These are phyloP conservation scores for Rhabdornis inornatus DNA, from an alignment of 2,113 vertebrate genomes.

Conservation along the genomic window DNA sequence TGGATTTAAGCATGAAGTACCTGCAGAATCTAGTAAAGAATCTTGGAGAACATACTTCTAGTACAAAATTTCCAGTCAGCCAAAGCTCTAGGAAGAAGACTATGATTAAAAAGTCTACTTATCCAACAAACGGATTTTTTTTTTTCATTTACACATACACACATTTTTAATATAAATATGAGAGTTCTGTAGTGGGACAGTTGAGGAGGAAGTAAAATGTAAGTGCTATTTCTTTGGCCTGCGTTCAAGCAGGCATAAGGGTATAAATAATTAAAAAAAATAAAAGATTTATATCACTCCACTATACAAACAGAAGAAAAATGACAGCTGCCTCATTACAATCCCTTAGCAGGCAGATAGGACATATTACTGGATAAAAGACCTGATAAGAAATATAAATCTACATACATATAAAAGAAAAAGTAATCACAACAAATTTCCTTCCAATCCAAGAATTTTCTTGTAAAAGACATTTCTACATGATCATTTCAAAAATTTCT, in stretches of 20 bases:
- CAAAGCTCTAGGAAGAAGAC: neutral
- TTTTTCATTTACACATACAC: neutral
- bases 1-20: neutral
- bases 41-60: neutral
- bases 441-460: neutral
- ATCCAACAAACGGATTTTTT: fast-evolving
- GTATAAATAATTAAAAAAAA: neutral
- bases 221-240: neutral
- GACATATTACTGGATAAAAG: neutral
- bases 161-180: neutral
- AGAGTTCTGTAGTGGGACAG: neutral
- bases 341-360: neutral
- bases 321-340: neutral
- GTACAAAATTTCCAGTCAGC: neutral
- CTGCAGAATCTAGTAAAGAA: neutral
- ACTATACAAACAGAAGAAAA: neutral
- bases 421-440: neutral
- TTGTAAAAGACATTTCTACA: neutral
- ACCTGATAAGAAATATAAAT: neutral
- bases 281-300: neutral
- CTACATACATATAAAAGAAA: neutral
- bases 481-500: neutral
- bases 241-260: neutral
- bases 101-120: neutral
- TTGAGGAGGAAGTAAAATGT: neutral